Percentiles rank a stretch among this genome's conserved stretches.
Conservation (phyloP, 1,140 invertebrate genomes). For the Colletes latitarsis region DNA sequence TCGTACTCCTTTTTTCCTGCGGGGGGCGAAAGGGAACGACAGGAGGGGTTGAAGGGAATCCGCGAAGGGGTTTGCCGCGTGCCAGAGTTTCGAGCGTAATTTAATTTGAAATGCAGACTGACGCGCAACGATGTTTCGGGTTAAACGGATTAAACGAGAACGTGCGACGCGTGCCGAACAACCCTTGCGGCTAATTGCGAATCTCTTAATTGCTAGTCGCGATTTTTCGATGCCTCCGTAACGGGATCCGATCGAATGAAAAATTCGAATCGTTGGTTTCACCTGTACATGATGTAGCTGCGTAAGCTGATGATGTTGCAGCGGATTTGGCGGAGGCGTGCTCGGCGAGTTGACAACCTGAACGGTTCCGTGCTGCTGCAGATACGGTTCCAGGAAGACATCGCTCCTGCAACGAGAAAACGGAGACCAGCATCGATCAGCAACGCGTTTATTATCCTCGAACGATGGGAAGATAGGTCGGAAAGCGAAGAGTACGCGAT, state of each 20-base stretch:
- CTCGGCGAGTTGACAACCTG: conserved; percentile 78
- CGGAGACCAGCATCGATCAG: not conserved
- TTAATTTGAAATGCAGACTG: conserved; percentile 70
- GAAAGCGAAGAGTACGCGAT: no score
- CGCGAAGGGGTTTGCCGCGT: conserved; percentile 48
- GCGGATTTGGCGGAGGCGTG: conserved; percentile 77
- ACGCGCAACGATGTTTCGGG: conserved; percentile 57
- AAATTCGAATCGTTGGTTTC: conserved; percentile 16
- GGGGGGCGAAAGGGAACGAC: not conserved
- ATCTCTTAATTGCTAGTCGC: conserved; percentile 62
- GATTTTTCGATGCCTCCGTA: conserved; percentile 1
- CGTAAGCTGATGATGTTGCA: conserved; percentile 77
- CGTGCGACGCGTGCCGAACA: conserved; percentile 57
- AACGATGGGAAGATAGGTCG: not conserved
- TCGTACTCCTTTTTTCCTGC: not conserved
- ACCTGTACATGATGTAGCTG: conserved; percentile 81
- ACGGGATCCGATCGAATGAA: no score
- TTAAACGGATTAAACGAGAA: conserved; percentile 66
- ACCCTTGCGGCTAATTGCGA: conserved; percentile 61
- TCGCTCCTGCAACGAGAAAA: conserved; percentile 76
- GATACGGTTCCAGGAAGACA: conserved; percentile 80
- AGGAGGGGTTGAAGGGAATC: not conserved
- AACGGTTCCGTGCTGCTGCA: conserved; percentile 77
- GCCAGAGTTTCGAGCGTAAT: conserved; percentile 60
- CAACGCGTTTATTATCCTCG: not conserved